A percentile compares a stretch with the other conserved stretches of the same genome.
Evolutionary conservation across 2,113 vertebrate genomes (phyloP).

Genomic region (Apaloderma vittatum): DNA sequence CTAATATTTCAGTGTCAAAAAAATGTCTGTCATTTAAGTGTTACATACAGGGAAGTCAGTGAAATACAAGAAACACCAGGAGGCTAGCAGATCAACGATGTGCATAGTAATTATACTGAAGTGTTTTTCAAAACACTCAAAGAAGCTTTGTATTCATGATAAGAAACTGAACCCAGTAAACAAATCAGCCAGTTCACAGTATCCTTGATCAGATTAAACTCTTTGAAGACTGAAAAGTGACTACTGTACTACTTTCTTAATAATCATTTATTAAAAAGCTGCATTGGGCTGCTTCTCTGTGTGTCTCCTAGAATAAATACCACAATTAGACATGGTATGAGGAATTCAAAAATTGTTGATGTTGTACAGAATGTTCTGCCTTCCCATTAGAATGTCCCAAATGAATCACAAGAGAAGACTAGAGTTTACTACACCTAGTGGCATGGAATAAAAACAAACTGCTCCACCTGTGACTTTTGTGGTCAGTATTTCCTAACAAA

Average conservation of each 20-base stretch:
- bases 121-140: conserved; percentile 26
- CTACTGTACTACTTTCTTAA: conserved; percentile 18
- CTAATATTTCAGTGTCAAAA: background rate
- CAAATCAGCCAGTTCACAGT: conserved; percentile 26
- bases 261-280: background rate
- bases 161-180: conserved; percentile 42
- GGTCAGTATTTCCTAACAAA: background rate
- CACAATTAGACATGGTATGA: background rate
- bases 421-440: background rate
- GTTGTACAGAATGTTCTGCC: rapidly evolving
- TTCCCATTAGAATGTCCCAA: background rate
- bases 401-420: background rate
- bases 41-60: background rate
- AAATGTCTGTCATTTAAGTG: background rate
- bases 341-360: background rate
- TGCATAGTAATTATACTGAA: conserved; percentile 40
- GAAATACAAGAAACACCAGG: conserved; percentile 4
- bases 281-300: background rate
- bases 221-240: conserved; percentile 40
- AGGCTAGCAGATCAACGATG: conserved; percentile 10
- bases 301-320: background rate
- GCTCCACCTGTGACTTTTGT: background rate
- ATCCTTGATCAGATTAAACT: conserved; percentile 23
- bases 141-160: conserved; percentile 11
- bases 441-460: background rate